Conservation (phyloP, 2,888 invertebrate species). For the Nineta flava region DNA sequence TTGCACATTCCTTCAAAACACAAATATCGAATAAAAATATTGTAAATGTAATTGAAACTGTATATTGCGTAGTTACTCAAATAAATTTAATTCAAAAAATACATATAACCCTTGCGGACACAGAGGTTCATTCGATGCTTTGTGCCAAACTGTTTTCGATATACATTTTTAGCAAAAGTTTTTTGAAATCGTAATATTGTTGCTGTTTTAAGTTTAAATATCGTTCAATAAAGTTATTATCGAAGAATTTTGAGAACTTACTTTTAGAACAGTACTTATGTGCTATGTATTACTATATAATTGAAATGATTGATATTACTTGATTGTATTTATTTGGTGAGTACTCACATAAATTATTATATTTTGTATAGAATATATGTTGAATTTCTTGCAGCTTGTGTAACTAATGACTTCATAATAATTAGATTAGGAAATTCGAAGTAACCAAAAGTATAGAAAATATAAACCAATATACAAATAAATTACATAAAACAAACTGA, state of each 20-base stretch:
- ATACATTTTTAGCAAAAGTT: not conserved
- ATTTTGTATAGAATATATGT: slow-evolving; percentile 1
- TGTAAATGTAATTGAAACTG: not conserved
- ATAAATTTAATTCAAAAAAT: not conserved
- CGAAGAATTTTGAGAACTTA: no score
- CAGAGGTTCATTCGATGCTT: not conserved
- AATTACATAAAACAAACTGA: slow-evolving; percentile 8
- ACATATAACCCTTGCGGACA: not conserved
- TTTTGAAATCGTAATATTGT: not conserved
- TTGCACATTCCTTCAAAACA: not conserved
- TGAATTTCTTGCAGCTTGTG: slow-evolving; percentile 42
- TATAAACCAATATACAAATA: slow-evolving; percentile 11
- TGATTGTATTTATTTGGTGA: not conserved
- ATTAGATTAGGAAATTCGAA: slow-evolving; percentile 36
- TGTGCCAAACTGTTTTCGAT: not conserved
- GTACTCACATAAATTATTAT: not conserved
- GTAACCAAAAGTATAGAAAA: slow-evolving; percentile 24
- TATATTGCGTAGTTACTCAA: not conserved
- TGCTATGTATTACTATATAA: no score
- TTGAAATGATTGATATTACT: not conserved
- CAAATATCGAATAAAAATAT: not conserved
- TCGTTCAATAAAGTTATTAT: no score
- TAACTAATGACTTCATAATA: slow-evolving; percentile 35
- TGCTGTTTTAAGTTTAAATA: no score
- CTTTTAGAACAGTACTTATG: no score